Conservation (phyloP, 2,888 invertebrate genomes). For the Synergus japonicus region DNA sequence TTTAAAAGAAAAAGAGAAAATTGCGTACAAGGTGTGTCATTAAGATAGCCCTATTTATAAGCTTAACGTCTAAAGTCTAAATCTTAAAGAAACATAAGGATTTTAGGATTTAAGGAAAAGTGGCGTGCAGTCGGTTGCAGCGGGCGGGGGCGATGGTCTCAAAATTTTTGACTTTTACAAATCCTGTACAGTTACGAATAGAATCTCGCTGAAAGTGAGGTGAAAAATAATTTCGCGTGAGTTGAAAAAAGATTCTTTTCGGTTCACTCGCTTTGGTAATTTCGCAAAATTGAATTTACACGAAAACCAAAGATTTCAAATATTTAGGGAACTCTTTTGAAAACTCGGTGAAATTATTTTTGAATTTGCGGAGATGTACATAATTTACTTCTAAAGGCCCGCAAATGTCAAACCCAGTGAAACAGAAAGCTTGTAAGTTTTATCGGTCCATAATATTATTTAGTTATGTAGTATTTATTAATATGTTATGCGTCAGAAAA, state of each 20-base stretch:
- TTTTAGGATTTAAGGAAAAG: conserved; percentile 64
- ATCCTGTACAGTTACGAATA: conserved; percentile 39
- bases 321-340: neutral
- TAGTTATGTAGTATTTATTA: conserved; percentile 75
- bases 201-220: neutral
- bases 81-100: conserved; percentile 63
- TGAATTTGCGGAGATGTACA: conserved; percentile 69
- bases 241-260: neutral
- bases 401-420: conserved; percentile 63
- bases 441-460: conserved; percentile 65
- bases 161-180: conserved; percentile 43
- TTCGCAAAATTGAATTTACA: conserved; percentile 13
- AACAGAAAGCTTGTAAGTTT: conserved; percentile 48
- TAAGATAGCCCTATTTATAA: conserved; percentile 65
- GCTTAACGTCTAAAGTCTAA: conserved; percentile 64
- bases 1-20: conserved; percentile 55
- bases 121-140: conserved; percentile 68
- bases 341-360: conserved; percentile 26
- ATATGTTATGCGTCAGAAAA: conserved; percentile 62
- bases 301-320: conserved; percentile 11
- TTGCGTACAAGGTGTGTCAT: conserved; percentile 66
- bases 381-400: conserved; percentile 69
- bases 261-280: neutral
- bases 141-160: conserved; percentile 65
- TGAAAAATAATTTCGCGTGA: neutral